Percentiles rank a stretch among this genome's conserved stretches.
phyloP scores from a whole-genome alignment of 1,140 invertebrate genomes.

The Vollenhovia emeryi region DNA sequence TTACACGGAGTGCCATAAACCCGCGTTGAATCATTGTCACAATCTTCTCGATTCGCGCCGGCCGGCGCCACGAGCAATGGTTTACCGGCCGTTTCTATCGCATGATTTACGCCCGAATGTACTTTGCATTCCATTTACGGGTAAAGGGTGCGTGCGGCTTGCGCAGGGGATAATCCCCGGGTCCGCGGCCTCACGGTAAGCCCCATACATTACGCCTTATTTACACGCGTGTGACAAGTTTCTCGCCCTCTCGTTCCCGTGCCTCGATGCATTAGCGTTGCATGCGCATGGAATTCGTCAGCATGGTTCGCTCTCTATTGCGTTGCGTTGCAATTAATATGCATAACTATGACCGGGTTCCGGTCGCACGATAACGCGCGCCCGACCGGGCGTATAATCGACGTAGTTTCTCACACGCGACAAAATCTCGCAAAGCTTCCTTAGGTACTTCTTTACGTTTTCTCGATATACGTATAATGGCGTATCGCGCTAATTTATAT shows the following conservation, averaged over 20 bases:
- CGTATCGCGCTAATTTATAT: slow-evolving; percentile 34
- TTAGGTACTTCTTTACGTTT: slow-evolving; percentile 3
- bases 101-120: slow-evolving; percentile 68
- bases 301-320: slow-evolving; percentile 29
- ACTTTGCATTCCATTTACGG: slow-evolving; percentile 60
- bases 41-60: slow-evolving; percentile 71
- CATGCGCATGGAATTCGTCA: slow-evolving; percentile 51
- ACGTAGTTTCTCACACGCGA: slow-evolving; percentile 22
- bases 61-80: slow-evolving; percentile 55
- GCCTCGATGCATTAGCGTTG: slow-evolving; percentile 39
- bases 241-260: neutral
- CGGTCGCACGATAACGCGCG: slow-evolving; percentile 33
- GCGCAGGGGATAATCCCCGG: slow-evolving; percentile 50
- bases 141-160: slow-evolving; percentile 42
- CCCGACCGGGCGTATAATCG: neutral
- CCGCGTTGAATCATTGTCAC: slow-evolving; percentile 72
- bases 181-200: slow-evolving; percentile 31
- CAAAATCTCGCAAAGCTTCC: slow-evolving; percentile 14
- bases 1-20: slow-evolving; percentile 66
- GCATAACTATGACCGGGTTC: slow-evolving; percentile 39
- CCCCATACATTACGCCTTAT: slow-evolving; percentile 56
- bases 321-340: slow-evolving; percentile 48
- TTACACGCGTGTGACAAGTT: slow-evolving; percentile 61
- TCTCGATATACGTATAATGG: slow-evolving; percentile 23
- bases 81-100: slow-evolving; percentile 67